Evolutionary conservation across 2,888 invertebrate species (phyloP), one percentile per base, ranked within the genome.

Genomic region (Pseudococcus viburni): DNA sequence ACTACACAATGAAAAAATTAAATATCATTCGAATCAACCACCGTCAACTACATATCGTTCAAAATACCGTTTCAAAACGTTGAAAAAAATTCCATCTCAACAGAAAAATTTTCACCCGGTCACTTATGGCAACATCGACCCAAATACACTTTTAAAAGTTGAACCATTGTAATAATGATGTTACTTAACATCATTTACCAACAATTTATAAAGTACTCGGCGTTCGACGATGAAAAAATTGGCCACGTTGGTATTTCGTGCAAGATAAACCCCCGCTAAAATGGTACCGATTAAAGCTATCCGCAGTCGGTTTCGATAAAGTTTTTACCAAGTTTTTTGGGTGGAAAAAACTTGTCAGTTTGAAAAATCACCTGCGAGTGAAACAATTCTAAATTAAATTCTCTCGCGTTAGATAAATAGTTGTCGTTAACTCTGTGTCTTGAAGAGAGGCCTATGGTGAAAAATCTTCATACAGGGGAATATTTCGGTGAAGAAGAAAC

Each of bases 301-400:
- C 33, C 33, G 68, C 33, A 73, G 68, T 33, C 15, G 33, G 68
- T 33, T 73, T 73, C 68, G 68, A 73, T 73, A 73, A 73, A 73
- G 26, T 73, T 73, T 73, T 73, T 73, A 73, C 33, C 11, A 73
- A 73, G 68, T 73, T 73, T 73, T 33, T 33, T 33, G 26, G 26
- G 26, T 33, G 26, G 26, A 33, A 73, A 73, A 73, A 73, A 73
- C 11, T 73, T 73, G 68, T 22, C 68, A 80, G 80, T 80, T 80
- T 80, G 80, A 80, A 46, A 80, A 42, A 80, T 80, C 42, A 80
- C 42, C 80, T 42, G 80, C 80, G 80, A 80, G 80, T 80, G 42
- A 80, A 80, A 80, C 80, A 80, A 42, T 42, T 80, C 80, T 46
- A 80, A 80, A 80, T 80, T 80, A 80, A 80, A 80, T 80, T 80